Base-by-base conservation (phyloP, 2,113 vertebrate genomes). In the Steatornis caripensis region DNA sequence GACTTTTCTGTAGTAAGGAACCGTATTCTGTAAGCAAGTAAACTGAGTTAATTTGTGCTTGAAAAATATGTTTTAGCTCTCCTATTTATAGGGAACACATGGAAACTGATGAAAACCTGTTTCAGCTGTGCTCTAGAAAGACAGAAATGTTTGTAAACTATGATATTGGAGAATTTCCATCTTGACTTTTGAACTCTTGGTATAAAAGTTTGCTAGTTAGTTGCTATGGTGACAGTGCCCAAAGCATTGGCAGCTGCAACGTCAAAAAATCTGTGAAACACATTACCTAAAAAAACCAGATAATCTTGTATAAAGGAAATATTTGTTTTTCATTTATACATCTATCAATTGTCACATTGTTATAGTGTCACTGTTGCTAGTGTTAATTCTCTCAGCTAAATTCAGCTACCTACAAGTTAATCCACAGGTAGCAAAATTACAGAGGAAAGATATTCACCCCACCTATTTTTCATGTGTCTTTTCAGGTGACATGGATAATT, bases 141-240 rank as follows among this genome's bases (percentile, higher is more conserved):
- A 51, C 17, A 24, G 12, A 90, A 83, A 70, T 74, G 2, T 87
- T 92, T 96, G 71, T 71, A 90, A 92, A 89, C 36, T 61, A 32
- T 23, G 45, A 61, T 61, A 89, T 2, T 49, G 45, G 57, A 79
- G 81, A 92, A 81, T 81, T 83, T 89, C 39, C 26, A 14, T 71
- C 65, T 89, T 82, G 89, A 92, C 86, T 92, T 95, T 89, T 90
- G 76, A 91, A 94, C 60, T 89, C 45, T 17, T 79, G 65, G 20
- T 53, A 32, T 61, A 71, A 71, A 45, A 76, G 39, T 84, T 86
- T 77, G 60, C 69, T 87, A 64, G 41, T 92, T 87, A 80, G 68
- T 84, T 91, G 80, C 65, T 93, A 68, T 61, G 90, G 90, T 76
- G 85, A 95, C 65, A 72, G 15, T 45, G 45, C 57, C 76, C 81